A percentile compares a stretch with the other conserved stretches of the same genome.
phyloP scores from a whole-genome alignment of 2,888 invertebrate genomes.

The Caenorhabditis drosophilae region DNA sequence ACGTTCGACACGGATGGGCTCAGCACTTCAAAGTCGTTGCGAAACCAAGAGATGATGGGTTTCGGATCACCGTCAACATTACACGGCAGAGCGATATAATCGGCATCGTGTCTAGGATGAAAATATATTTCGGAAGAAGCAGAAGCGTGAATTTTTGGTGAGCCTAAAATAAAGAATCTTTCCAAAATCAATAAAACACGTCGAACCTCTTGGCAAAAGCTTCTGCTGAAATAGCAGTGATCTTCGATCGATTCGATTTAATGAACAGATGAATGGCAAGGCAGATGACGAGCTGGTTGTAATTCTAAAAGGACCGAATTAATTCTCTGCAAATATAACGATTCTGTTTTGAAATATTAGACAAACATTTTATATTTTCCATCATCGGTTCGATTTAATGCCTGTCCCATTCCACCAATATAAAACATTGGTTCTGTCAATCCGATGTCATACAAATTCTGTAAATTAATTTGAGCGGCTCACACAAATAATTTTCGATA shows the following conservation, averaged over 20 bases:
- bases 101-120: slow-evolving; percentile 41
- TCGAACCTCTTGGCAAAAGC: slow-evolving; percentile 37
- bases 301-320: slow-evolving; percentile 23
- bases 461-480: neutral
- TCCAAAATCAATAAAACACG: neutral
- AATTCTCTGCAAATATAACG: neutral
- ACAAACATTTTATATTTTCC: slow-evolving; percentile 39
- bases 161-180: slow-evolving; percentile 23
- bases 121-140: slow-evolving; percentile 46
- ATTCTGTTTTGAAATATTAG: neutral
- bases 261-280: slow-evolving; percentile 53
- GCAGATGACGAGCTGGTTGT: slow-evolving; percentile 36
- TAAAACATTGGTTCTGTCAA: slow-evolving; percentile 29
- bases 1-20: slow-evolving; percentile 30
- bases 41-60: slow-evolving; percentile 45
- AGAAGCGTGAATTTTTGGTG: slow-evolving; percentile 32
- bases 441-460: slow-evolving; percentile 27
- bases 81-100: slow-evolving; percentile 47
- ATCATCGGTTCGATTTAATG: slow-evolving; percentile 27
- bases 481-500: neutral
- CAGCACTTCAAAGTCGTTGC: slow-evolving; percentile 50
- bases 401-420: slow-evolving; percentile 32
- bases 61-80: slow-evolving; percentile 39
- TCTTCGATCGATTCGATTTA: slow-evolving; percentile 42
- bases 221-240: slow-evolving; percentile 51